A percentile compares a stretch with the other conserved stretches of the same genome.
Conservation (phyloP, 2,888 invertebrate species). For the Lycaena phlaeas region DNA sequence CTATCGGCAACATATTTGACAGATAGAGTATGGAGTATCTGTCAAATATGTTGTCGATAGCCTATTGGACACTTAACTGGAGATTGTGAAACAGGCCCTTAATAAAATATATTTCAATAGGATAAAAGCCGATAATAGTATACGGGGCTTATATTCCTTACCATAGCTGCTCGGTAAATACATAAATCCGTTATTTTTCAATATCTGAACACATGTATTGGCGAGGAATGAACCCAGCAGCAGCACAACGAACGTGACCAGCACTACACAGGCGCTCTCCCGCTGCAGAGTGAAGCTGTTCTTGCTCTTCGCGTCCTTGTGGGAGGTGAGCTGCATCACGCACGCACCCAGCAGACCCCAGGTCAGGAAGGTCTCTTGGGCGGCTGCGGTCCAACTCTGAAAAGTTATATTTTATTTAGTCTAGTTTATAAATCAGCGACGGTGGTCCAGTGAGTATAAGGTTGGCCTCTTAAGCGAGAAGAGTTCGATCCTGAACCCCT, state of each 20-base stretch:
- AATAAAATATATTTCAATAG: too few relatives aligned
- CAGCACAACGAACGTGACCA: conserved; percentile 82
- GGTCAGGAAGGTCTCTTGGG: conserved; percentile 89
- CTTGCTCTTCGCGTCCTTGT: conserved; percentile 80
- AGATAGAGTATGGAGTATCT: too few relatives aligned
- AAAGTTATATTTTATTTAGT: too few relatives aligned
- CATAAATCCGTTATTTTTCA: conserved; percentile 80
- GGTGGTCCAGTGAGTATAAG: too few relatives aligned
- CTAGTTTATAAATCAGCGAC: too few relatives aligned
- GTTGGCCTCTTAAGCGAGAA: too few relatives aligned
- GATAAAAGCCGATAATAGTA: too few relatives aligned
- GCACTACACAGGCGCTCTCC: conserved; percentile 56
- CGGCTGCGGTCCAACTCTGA: conserved; percentile 91
- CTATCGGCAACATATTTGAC: too few relatives aligned
- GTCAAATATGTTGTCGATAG: too few relatives aligned
- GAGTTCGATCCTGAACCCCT: too few relatives aligned
- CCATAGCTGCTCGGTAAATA: conserved; percentile 91
- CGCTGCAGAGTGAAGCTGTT: conserved; percentile 53
- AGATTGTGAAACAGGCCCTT: too few relatives aligned
- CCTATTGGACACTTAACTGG: too few relatives aligned
- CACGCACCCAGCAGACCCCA: conserved; percentile 90
- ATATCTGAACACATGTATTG: conserved; percentile 85
- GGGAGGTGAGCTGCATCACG: conserved; percentile 85
- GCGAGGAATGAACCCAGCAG: conserved; percentile 85
- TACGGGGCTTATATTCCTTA: conserved; percentile 71